A percentile compares a stretch with the other conserved stretches of the same genome.
Evolutionary conservation across 1,140 invertebrate genomes (phyloP).

Genomic region (Pseudachorutes palmiensis): DNA sequence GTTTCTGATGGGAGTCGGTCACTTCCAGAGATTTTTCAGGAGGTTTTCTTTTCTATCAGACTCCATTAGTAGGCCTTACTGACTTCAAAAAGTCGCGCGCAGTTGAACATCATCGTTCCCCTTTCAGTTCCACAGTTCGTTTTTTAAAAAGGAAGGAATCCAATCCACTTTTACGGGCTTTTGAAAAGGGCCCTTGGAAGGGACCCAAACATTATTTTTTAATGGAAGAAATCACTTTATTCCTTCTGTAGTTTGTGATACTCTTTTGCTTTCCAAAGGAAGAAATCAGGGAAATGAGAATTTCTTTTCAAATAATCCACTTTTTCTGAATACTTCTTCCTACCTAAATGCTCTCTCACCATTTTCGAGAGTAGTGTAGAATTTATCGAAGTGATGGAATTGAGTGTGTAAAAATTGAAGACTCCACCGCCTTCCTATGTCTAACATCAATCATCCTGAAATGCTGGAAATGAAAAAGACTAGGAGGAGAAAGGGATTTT

Average conservation of each 20-base stretch:
- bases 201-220: background rate
- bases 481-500: background rate
- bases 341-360: background rate
- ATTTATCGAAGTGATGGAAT: background rate
- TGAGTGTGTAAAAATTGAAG: background rate
- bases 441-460: background rate
- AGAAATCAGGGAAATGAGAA: background rate
- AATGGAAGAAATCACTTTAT: slow-evolving; percentile 11
- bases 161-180: too few relatives aligned
- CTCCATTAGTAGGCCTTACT: too few relatives aligned
- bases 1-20: background rate
- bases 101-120: background rate
- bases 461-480: background rate
- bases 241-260: too few relatives aligned
- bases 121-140: too few relatives aligned
- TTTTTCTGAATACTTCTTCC: background rate
- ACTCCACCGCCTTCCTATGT: background rate
- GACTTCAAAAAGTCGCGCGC: background rate
- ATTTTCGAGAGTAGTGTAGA: background rate
- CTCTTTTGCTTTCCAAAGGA: background rate
- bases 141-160: too few relatives aligned
- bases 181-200: background rate
- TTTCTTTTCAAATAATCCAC: background rate
- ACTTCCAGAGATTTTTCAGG: background rate
- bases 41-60: too few relatives aligned